A percentile compares a stretch with the other conserved stretches of the same genome.
Evolutionary conservation across 2,797 vertebrate species (phyloP).

Genomic region (Sebastes cheni): DNA sequence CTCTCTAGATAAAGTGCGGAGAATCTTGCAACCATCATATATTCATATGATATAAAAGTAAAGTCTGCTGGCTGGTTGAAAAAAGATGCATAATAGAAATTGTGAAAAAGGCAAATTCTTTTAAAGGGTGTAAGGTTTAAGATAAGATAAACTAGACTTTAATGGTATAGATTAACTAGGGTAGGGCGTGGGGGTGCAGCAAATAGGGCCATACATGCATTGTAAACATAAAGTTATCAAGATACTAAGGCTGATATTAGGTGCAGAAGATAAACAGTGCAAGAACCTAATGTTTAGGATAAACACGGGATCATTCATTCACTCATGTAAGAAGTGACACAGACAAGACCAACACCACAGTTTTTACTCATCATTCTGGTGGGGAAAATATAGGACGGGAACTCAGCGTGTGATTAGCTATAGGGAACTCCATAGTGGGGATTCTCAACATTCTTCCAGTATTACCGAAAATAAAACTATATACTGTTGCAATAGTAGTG

Average conservation of each 20-base stretch:
- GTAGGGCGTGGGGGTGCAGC: constrained; percentile 19
- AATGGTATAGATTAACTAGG: neutral
- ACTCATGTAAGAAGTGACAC: neutral
- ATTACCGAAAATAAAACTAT: neutral
- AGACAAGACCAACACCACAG: neutral
- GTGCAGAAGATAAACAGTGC: neutral
- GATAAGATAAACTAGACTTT: neutral
- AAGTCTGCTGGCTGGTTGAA: neutral
- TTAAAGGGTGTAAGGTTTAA: neutral
- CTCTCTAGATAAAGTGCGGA: constrained; percentile 9
- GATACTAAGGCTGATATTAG: neutral
- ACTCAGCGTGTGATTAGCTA: neutral
- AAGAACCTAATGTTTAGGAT: neutral
- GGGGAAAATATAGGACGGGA: neutral
- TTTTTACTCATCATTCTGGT: neutral
- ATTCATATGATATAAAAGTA: neutral
- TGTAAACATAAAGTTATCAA: constrained; percentile 1
- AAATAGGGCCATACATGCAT: neutral
- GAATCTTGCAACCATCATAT: neutral
- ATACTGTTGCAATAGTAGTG: neutral
- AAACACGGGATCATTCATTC: neutral
- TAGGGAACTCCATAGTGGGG: neutral
- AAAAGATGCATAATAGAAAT: neutral
- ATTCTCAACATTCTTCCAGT: neutral
- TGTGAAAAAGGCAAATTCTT: neutral